These are phyloP conservation scores for Centropus bengalensis DNA, from an alignment of 2,113 vertebrate species.

Conservation along the genomic window DNA sequence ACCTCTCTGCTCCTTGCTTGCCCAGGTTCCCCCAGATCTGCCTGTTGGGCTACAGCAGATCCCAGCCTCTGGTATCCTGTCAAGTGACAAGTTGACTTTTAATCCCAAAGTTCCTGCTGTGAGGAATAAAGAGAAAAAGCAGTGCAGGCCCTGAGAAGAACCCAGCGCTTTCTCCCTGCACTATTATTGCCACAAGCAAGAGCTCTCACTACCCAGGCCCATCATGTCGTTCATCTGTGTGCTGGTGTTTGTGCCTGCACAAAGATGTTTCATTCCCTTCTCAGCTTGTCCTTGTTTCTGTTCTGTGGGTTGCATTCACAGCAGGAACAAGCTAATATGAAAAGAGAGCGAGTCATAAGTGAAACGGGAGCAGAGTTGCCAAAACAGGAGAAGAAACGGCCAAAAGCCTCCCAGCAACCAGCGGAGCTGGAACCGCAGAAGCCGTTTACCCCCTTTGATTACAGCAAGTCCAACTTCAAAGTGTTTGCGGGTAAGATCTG, in stretches of 20 bases:
- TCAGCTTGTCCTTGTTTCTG: not conserved
- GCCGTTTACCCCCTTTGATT: slow-evolving; percentile 90
- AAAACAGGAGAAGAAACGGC: slow-evolving; percentile 82
- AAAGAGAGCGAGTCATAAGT: slow-evolving; percentile 78
- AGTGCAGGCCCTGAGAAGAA: not conserved
- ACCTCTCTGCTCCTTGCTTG: not conserved
- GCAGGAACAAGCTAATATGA: slow-evolving; percentile 80
- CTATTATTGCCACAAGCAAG: not conserved
- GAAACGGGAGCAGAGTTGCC: slow-evolving; percentile 72
- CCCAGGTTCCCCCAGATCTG: not conserved
- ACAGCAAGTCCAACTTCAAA: slow-evolving; percentile 89
- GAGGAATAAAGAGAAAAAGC: not conserved
- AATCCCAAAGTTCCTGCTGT: not conserved
- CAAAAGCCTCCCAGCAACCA: slow-evolving; percentile 73
- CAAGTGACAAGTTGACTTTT: not conserved
- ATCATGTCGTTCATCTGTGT: not conserved
- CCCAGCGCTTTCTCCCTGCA: fast-evolving
- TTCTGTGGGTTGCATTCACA: slow-evolving; percentile 31
- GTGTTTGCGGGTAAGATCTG: slow-evolving; percentile 87
- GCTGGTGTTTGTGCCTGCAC: not conserved
- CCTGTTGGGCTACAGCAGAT: not conserved
- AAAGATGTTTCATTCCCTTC: not conserved
- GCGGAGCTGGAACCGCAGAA: slow-evolving; percentile 48
- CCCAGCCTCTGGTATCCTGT: not conserved
- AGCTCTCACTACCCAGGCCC: not conserved